Conservation (phyloP, 2,113 vertebrate genomes). For the Urocolius indicus region DNA sequence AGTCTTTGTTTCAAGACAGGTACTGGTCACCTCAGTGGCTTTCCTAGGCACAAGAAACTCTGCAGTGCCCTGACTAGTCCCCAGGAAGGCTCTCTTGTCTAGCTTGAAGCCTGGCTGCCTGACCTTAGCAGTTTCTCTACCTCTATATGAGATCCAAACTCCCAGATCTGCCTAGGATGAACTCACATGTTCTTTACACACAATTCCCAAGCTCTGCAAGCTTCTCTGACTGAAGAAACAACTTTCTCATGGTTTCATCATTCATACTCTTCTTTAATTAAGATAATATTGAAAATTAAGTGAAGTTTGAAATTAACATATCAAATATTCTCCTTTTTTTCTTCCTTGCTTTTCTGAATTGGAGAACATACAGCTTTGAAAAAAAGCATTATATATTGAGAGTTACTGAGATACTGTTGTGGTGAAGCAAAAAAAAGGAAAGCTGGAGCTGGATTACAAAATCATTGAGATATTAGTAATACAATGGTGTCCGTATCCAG, state of each 20-base stretch:
- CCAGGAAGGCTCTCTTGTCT: not conserved
- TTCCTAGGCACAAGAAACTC: not conserved
- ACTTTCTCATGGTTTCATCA: not conserved
- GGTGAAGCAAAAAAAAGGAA: not conserved
- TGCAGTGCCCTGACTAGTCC: not conserved
- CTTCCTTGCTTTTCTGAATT: not conserved
- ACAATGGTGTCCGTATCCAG: not conserved
- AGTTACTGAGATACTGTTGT: not conserved
- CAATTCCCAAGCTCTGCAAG: not conserved
- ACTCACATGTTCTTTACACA: not conserved
- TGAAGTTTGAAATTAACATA: not conserved
- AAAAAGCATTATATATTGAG: not conserved
- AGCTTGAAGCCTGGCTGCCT: not conserved
- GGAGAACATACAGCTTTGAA: not conserved
- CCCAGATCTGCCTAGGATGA: not conserved
- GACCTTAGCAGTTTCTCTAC: not conserved
- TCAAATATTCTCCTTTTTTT: not conserved
- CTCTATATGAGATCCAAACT: not conserved
- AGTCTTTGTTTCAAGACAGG: not conserved
- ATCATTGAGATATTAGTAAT: not conserved
- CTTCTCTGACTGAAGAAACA: not conserved
- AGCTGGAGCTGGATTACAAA: not conserved
- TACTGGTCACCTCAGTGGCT: not conserved
- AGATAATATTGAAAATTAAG: too few species aligned
- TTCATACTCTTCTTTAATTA: not conserved